Evolutionary conservation across 1,140 invertebrate genomes (phyloP), one percentile per base, ranked within the genome.

Genomic region (Drosophila nigrodunni): DNA sequence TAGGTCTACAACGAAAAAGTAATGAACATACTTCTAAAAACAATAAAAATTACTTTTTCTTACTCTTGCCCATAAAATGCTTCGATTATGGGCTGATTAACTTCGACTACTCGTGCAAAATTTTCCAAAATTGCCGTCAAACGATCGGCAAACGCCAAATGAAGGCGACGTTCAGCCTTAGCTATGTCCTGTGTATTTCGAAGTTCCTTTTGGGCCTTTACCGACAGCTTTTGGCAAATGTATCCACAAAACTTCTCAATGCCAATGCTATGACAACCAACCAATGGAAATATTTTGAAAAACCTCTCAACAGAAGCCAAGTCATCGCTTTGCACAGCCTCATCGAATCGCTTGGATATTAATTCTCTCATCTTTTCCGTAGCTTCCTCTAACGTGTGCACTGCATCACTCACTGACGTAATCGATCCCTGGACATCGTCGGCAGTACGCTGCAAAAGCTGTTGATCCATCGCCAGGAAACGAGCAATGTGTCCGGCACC

Each of bases 241-340:
- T 98, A 99, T 18, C 95, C 94, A n/a, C 97, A 97, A 92, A 99
- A 99, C 86, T 98, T 96, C 68, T 95, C 95, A 2, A 99, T 94
- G 0, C 99, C 99, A 88, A 98, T 97, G 47, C 97, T 95, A 74
- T 99, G 97, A 93, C 98, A 96, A 46, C 97, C 97, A 4, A 99
- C 94, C 21, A 99, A 94, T 2, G 99, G 99, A 93, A 99, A 99
- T 85, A 99, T 96, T 93, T 99, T 99, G 91, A 99, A 99, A 93
- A 99, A 98, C 74, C 98, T 97, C 95, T 99, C 98, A 13, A 99
- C 96, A 3, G 97, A 97, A 3, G 97, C 97, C 18, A 97, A 94
- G 93, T 99, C 98, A 90, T 98, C 96, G 50, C 95, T 95, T 64
- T 95, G 95, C 0, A 99, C 96, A 30, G 99, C 98, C 82, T 99